phyloP scores from a whole-genome alignment of 2,888 invertebrate species.

The Poecilus cupreus region DNA sequence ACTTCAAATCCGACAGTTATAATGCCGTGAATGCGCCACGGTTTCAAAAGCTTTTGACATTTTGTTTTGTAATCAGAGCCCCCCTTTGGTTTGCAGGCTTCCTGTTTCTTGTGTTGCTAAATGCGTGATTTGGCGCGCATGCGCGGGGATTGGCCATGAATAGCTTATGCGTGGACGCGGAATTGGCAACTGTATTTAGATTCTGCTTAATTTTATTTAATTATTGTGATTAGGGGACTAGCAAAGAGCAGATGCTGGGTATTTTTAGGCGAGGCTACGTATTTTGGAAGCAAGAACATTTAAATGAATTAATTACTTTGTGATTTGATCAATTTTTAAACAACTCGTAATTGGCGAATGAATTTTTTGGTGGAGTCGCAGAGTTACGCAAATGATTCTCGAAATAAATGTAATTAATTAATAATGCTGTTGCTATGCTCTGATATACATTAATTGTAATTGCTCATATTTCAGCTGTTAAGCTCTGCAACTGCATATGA shows the following conservation, averaged over 20 bases:
- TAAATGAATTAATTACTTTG: not conserved
- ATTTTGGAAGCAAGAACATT: not conserved
- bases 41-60: conserved; percentile 58
- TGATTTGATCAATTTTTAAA: not conserved
- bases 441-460: no score
- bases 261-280: conserved; percentile 1
- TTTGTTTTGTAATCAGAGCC: conserved; percentile 60
- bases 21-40: conserved; percentile 41
- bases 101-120: conserved; percentile 63
- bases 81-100: conserved; percentile 65
- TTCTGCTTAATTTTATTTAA: conserved; percentile 29
- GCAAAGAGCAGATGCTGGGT: not conserved
- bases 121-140: not conserved
- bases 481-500: no score
- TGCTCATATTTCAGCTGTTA: no score
- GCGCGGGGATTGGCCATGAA: not conserved
- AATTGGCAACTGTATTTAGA: conserved; percentile 22
- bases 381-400: no score
- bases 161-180: conserved; percentile 9
- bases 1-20: conserved; percentile 57
- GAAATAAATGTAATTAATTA: no score
- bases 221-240: conserved; percentile 15
- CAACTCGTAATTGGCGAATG: not conserved
- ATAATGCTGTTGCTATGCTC: no score
- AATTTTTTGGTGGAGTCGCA: no score